Conservation (phyloP, 1,140 invertebrate species). For the Formica selysi region DNA sequence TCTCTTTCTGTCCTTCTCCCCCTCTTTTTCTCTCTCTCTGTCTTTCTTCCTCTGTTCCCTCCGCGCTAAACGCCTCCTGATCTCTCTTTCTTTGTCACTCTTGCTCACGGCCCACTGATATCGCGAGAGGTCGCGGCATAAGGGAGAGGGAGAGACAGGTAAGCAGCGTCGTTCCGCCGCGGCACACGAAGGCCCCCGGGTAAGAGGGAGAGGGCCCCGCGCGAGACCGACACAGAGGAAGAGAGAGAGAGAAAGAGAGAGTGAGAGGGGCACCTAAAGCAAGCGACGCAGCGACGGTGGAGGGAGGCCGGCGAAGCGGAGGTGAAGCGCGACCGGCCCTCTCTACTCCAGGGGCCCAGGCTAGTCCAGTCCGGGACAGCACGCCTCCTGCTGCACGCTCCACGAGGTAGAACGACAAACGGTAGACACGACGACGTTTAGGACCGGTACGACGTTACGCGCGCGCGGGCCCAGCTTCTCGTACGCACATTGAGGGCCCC, state of each 20-base stretch:
- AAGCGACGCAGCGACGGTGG: conserved; percentile 64
- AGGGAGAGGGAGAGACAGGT: conserved; percentile 72
- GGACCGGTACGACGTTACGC: conserved; percentile 67
- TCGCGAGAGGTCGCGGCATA: conserved; percentile 76
- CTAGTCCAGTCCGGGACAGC: conserved; percentile 86
- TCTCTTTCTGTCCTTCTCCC: conserved; percentile 26
- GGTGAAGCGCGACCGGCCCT: conserved; percentile 86
- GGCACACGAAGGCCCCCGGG: conserved; percentile 72
- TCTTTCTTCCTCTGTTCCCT: conserved; percentile 8
- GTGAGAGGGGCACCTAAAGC: conserved; percentile 70
- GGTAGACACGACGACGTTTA: conserved; percentile 70
- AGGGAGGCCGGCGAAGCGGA: conserved; percentile 81
- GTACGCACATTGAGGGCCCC: conserved; percentile 48
- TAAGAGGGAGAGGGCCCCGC: conserved; percentile 56
- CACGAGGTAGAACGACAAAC: conserved; percentile 81
- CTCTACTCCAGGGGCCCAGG: conserved; percentile 83
- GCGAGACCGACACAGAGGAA: conserved; percentile 32
- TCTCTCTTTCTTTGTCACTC: conserved; percentile 27
- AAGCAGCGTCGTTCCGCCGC: conserved; percentile 67
- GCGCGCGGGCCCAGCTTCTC: conserved; percentile 61
- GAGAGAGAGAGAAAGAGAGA: conserved; percentile 73
- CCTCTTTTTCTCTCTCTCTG: conserved; percentile 1
- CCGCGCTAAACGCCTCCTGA: background rate
- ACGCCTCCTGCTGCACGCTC: conserved; percentile 86
- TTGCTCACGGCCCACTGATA: conserved; percentile 63